phyloP scores from a whole-genome alignment of 2,797 vertebrate genomes.

The Pseudomugil gertrudae region DNA sequence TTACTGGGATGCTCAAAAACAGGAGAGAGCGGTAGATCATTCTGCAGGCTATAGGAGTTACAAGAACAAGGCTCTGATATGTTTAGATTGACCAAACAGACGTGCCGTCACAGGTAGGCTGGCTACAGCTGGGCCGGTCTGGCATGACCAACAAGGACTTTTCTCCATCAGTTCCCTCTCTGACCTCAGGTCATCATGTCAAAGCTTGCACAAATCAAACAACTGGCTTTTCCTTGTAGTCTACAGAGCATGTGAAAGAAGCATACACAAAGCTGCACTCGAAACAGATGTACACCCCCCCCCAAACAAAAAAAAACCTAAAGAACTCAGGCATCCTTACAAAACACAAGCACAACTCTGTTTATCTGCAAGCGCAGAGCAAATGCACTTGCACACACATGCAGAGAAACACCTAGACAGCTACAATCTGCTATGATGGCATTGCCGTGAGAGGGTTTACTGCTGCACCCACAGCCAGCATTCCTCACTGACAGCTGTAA shows the following conservation, averaged over 20 bases:
- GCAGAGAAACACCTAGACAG: slow-evolving; percentile 25
- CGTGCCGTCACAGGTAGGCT: slow-evolving; percentile 51
- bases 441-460: slow-evolving; percentile 72
- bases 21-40: slow-evolving; percentile 58
- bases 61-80: slow-evolving; percentile 37
- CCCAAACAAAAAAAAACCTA: not conserved
- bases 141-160: slow-evolving; percentile 60
- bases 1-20: slow-evolving; percentile 48
- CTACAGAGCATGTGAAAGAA: slow-evolving; percentile 32
- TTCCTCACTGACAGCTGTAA: slow-evolving; percentile 75
- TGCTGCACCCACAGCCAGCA: slow-evolving; percentile 58
- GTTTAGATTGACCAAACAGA: slow-evolving; percentile 61
- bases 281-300: slow-evolving; percentile 62
- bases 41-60: slow-evolving; percentile 29
- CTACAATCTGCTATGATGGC: slow-evolving; percentile 56
- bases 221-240: slow-evolving; percentile 25
- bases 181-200: slow-evolving; percentile 75
- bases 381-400: slow-evolving; percentile 28
- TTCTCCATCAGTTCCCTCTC: slow-evolving; percentile 58
- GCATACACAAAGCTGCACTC: slow-evolving; percentile 56
- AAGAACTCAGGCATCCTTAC: slow-evolving; percentile 35
- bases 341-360: slow-evolving; percentile 57
- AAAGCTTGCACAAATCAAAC: slow-evolving; percentile 77
- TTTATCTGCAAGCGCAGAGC: slow-evolving; percentile 32
- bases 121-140: slow-evolving; percentile 46